A percentile compares a stretch with the other conserved stretches of the same genome.
phyloP scores from a whole-genome alignment of 1,140 invertebrate species.

The Aradophagus sp. region DNA sequence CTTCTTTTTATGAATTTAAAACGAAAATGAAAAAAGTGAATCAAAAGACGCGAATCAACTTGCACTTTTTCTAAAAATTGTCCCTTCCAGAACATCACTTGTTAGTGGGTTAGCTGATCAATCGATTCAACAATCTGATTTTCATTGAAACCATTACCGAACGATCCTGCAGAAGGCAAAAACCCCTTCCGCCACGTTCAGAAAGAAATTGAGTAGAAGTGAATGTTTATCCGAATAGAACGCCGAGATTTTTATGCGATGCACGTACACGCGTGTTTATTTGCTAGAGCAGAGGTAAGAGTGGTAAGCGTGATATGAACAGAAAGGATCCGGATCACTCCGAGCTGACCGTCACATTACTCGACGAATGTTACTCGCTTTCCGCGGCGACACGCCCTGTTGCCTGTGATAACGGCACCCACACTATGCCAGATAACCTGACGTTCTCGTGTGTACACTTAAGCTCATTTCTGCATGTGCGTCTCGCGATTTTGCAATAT shows the following conservation, averaged over 20 bases:
- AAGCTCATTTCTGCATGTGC: constrained; percentile 68
- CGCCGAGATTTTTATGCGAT: constrained; percentile 12
- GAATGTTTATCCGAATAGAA: constrained; percentile 55
- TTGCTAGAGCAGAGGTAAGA: constrained; percentile 11
- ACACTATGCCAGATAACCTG: constrained; percentile 69
- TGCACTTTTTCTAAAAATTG: too few species aligned
- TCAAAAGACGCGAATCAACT: too few species aligned
- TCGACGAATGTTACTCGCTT: constrained; percentile 61
- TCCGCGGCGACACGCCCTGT: constrained; percentile 70
- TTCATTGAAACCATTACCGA: constrained; percentile 30
- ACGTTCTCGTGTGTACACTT: constrained; percentile 9
- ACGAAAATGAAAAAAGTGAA: too few species aligned
- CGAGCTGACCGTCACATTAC: constrained; percentile 67
- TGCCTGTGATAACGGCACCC: constrained; percentile 69
- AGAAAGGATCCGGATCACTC: constrained; percentile 60
- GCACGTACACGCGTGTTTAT: constrained; percentile 18
- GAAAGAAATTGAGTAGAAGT: constrained; percentile 34
- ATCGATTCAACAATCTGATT: constrained; percentile 36
- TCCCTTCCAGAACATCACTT: too few species aligned
- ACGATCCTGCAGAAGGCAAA: constrained; percentile 7
- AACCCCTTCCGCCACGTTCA: constrained; percentile 28
- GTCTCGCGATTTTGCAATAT: constrained; percentile 69
- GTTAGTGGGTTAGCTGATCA: constrained; percentile 46
- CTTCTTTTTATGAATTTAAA: too few species aligned
- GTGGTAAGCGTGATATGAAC: constrained; percentile 50